Conservation (phyloP, 2,113 vertebrate species). For the Psammodynastes pulverulentus region DNA sequence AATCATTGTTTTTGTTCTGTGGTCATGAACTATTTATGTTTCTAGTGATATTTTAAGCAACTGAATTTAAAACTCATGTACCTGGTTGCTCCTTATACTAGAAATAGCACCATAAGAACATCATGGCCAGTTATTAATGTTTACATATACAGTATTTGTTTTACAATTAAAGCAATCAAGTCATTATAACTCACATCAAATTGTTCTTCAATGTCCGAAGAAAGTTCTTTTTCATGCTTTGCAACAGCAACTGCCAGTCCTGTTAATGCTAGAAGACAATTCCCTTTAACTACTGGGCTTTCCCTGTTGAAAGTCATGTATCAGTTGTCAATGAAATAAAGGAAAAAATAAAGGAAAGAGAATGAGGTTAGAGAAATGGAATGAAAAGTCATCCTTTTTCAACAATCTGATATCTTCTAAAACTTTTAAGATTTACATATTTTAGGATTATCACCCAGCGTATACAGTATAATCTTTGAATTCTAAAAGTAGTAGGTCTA, state of each 20-base stretch:
- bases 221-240: constrained; percentile 85
- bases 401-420: neutral
- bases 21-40: neutral
- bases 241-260: constrained; percentile 82
- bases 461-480: neutral
- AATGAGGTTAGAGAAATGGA: neutral
- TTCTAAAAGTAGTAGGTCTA: neutral
- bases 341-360: neutral
- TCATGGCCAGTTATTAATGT: neutral
- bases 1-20: neutral
- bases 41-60: neutral
- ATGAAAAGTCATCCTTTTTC: neutral
- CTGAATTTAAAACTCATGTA: neutral
- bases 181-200: constrained; percentile 73
- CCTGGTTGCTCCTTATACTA: neutral
- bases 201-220: constrained; percentile 70
- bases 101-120: neutral
- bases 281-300: constrained; percentile 92
- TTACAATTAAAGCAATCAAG: neutral
- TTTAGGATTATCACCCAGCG: neutral
- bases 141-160: neutral
- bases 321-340: neutral
- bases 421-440: neutral
- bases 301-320: constrained; percentile 74
- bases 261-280: constrained; percentile 88